Evolutionary conservation across 1,140 invertebrate species (phyloP), one percentile per base, ranked within the genome.

Genomic region (Bombus ignitus): DNA sequence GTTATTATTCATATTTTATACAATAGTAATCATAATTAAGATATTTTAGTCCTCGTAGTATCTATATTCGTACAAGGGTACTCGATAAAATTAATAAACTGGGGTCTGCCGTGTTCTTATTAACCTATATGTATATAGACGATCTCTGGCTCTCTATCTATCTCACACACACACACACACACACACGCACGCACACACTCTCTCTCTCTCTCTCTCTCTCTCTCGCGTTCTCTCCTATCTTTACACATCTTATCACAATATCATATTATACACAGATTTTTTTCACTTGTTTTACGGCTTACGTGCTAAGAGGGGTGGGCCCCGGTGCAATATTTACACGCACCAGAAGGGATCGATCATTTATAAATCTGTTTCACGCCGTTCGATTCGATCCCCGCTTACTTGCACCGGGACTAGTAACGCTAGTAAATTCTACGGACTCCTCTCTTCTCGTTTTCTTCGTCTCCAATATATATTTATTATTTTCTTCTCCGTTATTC

Each of bases 1-100:
- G 92, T 94, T 94, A 94, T 94, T 94, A 94, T 94, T 94, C 92
- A 93, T 94, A 94, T 93, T 94, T 94, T 94, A 94, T 94, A 94
- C 94, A 94, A 94, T 94, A 94, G 92, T 94, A 94, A 94, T 94
- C 91, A 94, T 94, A 94, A 92, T 94, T 94, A 94, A 94, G 94
- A 91, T 94, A 94, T 94, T 94, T 94, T 94, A 94, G 90, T 94
- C 93, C 92, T 90, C 89, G 91, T 93, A 94, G 91, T 94, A 93
- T 94, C 92, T 94, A 93, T 94, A 92, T 93, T 92, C 93, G 87
- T 93, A 94, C 93, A 94, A 92, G 93, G 92, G 88, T 92, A 91
- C 82, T 92, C 86, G 89, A 80, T 92, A 92, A 92, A 93, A 90
- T 93, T 90, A 88, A 89, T 92, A 91, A 91, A 89, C 83, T 88